These are phyloP conservation scores for Scelioninae gen. 2 DNA, from an alignment of 2,888 invertebrate genomes.

Conservation along the genomic window DNA sequence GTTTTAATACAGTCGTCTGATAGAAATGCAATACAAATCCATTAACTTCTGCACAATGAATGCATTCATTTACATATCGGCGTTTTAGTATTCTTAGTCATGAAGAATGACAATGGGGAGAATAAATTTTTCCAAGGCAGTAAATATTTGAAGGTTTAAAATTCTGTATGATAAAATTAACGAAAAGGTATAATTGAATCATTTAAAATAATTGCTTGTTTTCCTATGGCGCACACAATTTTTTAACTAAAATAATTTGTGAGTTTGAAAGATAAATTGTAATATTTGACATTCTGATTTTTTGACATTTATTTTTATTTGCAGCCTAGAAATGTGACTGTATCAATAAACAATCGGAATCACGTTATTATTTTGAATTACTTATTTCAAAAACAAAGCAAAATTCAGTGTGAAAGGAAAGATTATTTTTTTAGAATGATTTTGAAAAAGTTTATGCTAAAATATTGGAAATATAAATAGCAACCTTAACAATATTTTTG, in stretches of 20 bases:
- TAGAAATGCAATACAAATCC: constrained; percentile 17
- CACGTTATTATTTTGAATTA: too few species aligned
- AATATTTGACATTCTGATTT: neutral
- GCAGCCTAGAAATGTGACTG: too few species aligned
- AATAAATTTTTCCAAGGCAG: neutral
- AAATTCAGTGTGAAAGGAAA: too few species aligned
- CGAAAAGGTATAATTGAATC: too few species aligned
- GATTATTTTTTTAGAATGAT: too few species aligned
- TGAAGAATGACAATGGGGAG: neutral
- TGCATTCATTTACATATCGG: constrained; percentile 17
- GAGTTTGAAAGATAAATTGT: neutral
- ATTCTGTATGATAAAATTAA: neutral
- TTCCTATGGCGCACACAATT: too few species aligned
- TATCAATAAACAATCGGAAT: too few species aligned
- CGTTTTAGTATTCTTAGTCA: constrained; percentile 13
- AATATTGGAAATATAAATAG: too few species aligned
- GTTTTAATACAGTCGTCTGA: constrained; percentile 21
- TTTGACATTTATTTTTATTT: constrained; percentile 1
- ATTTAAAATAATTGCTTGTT: too few species aligned
- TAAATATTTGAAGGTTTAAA: neutral
- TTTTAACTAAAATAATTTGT: neutral
- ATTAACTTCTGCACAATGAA: constrained; percentile 3
- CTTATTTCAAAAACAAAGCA: too few species aligned
- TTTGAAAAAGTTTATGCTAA: too few species aligned
- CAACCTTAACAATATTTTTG: too few species aligned